Percentiles rank a stretch among this genome's conserved stretches.
Evolutionary conservation across 2,797 vertebrate species (phyloP).

Genomic region (Tokudaia tokunoshimensis): DNA sequence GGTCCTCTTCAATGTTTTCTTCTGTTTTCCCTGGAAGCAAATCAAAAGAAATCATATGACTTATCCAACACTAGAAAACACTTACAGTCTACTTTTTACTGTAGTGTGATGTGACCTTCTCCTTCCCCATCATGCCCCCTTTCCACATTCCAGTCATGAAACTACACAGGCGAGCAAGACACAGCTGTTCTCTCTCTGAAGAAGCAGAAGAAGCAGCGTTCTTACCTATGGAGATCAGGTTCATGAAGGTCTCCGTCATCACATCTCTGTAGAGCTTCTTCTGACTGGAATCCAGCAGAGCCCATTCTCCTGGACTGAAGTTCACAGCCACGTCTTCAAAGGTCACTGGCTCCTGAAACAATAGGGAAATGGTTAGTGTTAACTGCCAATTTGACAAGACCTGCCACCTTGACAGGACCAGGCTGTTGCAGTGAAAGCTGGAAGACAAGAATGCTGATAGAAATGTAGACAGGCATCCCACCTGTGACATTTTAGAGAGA

Average conservation of each 20-base stretch:
- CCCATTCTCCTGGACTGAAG: slow-evolving; percentile 4
- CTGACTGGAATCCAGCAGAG: neutral
- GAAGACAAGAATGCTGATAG: neutral
- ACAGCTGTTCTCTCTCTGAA: neutral
- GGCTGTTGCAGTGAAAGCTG: neutral
- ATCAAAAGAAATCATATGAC: neutral
- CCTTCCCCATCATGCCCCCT: neutral
- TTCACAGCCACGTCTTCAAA: slow-evolving; percentile 21
- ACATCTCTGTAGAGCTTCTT: neutral
- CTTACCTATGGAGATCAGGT: neutral
- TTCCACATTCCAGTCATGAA: neutral
- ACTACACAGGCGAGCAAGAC: neutral
- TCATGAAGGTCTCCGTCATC: neutral
- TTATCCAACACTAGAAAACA: neutral
- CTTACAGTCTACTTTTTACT: neutral
- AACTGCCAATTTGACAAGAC: neutral
- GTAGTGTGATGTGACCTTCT: neutral
- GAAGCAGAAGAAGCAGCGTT: neutral
- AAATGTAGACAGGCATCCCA: neutral
- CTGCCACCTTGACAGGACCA: neutral
- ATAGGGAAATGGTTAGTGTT: neutral
- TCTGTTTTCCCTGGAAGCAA: neutral
- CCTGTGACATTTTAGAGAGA: neutral
- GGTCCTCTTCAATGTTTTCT: neutral
- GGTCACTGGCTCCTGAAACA: neutral